phyloP scores from a whole-genome alignment of 1,140 invertebrate species.

The Bacillus rossius region DNA sequence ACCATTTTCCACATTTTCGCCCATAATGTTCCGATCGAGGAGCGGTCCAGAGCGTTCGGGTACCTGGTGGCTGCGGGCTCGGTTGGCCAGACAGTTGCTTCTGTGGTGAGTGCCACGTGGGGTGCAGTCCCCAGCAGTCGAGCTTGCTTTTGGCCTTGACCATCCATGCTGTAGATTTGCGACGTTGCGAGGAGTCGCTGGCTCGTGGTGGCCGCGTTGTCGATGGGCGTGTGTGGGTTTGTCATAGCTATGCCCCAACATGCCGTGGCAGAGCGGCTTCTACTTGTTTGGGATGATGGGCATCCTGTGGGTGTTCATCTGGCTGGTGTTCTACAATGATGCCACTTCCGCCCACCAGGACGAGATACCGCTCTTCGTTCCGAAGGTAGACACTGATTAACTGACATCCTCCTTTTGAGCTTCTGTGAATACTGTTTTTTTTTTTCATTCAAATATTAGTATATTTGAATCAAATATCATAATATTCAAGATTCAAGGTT shows the following conservation, averaged over 20 bases:
- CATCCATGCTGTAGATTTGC: too few species aligned
- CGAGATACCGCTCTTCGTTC: conserved; percentile 58
- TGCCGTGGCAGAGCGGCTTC: conserved; percentile 65
- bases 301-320: conserved; percentile 63
- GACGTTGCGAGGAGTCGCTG: too few species aligned
- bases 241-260: conserved; percentile 53
- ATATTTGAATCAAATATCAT: too few species aligned
- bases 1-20: conserved; percentile 78
- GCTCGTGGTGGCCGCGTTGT: too few species aligned
- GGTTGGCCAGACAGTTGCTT: conserved; percentile 70
- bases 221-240: too few species aligned
- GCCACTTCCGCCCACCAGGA: conserved; percentile 48
- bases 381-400: conserved; percentile 48
- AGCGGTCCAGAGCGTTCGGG: conserved; percentile 69
- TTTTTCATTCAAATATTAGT: too few species aligned
- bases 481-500: too few species aligned
- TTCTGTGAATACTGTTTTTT: too few species aligned
- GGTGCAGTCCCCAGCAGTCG: neutral
- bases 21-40: conserved; percentile 65
- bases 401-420: too few species aligned
- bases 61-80: conserved; percentile 70
- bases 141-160: neutral
- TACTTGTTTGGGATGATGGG: conserved; percentile 67
- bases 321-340: conserved; percentile 57
- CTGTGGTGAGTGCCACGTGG: conserved; percentile 50